Base-by-base conservation (phyloP, 2,797 vertebrate species). In the Phrynocephalus vlangalii region DNA sequence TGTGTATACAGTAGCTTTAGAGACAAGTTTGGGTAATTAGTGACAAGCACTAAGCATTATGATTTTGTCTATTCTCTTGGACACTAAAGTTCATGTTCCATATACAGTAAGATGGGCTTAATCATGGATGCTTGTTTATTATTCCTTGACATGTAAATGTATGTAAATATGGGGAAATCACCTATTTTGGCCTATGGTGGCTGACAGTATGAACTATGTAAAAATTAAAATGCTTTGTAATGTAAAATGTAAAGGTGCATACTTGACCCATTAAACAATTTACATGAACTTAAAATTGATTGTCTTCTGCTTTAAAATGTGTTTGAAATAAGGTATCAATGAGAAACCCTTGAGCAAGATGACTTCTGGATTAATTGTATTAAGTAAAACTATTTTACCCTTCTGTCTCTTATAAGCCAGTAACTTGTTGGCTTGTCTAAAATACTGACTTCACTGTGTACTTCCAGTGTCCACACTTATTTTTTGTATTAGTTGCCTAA, bases 331-430 rank as follows among this genome's bases (percentile, higher is more conserved):
- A n/a, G 15, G n/a, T 60, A 1, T 56, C 85, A 92, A 72, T 6
- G 87, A 90, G 86, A 91, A 89, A 88, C 68, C 82, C 87, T 79
- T 26, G 88, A 24, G 22, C 70, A 70, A 75, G 26, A 56, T 87
- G 90, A 89, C 87, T 83, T 10, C 50, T 75, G 6, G 87, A 93
- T 88, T 87, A 87, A 20, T 77, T 75, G 87, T 73, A 77, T 94
- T 88, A 90, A 79, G 90, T 5, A 79, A 86, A 90, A 11, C 75
- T 73, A 70, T 30, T 11, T 30, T 68, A 90, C 94, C 56, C 3
- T 88, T 94, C 94, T 95, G 94, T 94, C 94, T 94, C 94, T 86
- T 80, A 89, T 90, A 85, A 15, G 24, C 48, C 13, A 86, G 38
- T 44, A 78, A n/a, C 73, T 70, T n/a, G 38, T 30, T 79, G 20